Conservation (phyloP, 2,797 vertebrate species). For the Acanthiza pusilla region DNA sequence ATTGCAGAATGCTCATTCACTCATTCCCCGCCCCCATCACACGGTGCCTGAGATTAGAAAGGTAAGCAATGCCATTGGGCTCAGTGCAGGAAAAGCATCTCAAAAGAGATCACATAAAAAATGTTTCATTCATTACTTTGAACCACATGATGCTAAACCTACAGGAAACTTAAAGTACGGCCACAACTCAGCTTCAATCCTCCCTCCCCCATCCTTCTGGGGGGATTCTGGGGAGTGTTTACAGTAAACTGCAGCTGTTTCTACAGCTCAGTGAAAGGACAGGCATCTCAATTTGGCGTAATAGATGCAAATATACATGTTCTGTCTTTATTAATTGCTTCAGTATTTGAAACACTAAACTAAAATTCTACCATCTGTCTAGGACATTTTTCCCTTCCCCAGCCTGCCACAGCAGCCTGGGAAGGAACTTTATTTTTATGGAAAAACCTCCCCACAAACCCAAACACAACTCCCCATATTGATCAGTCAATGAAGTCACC, state of each 20-base stretch:
- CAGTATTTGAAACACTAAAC: not conserved
- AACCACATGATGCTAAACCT: not conserved
- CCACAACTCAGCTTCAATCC: not conserved
- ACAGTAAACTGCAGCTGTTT: not conserved
- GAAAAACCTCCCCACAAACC: accelerated
- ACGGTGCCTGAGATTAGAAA: not conserved
- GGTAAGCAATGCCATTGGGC: not conserved
- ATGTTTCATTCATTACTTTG: not conserved
- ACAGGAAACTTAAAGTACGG: not conserved
- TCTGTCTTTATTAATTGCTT: not conserved
- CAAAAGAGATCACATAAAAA: not conserved
- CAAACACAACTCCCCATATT: not conserved
- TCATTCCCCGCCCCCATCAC: no score
- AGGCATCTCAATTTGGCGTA: not conserved
- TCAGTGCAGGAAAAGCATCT: not conserved
- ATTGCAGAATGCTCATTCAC: not conserved
- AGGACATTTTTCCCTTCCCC: not conserved
- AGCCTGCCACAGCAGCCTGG: not conserved
- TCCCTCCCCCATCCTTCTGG: not conserved
- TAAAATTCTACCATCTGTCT: not conserved
- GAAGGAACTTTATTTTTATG: not conserved
- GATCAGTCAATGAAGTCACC: not conserved
- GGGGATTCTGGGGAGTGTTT: not conserved
- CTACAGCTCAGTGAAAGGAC: not conserved
- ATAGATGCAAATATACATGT: not conserved